Conservation (phyloP, 2,888 invertebrate genomes). For the Troides oblongomaculatus region DNA sequence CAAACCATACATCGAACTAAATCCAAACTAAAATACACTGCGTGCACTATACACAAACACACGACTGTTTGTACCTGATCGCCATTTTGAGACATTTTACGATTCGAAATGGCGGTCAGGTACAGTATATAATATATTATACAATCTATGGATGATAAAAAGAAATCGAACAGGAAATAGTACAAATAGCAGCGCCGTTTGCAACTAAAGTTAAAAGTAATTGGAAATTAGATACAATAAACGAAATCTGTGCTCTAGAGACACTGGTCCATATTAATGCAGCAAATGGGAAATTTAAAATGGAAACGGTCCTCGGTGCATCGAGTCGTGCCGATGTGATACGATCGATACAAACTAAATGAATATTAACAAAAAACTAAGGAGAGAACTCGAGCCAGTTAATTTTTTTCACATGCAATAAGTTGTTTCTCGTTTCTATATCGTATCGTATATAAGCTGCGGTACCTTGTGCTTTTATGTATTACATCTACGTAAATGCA, state of each 20-base stretch:
- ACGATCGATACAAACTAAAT: not conserved
- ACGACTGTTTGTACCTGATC: slow-evolving; percentile 22
- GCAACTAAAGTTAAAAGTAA: not conserved
- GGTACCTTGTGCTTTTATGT: slow-evolving; percentile 1
- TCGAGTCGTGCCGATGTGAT: not conserved
- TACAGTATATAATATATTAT: not conserved
- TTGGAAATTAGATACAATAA: not conserved
- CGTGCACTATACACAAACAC: slow-evolving; percentile 37
- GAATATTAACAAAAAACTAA: slow-evolving; percentile 4
- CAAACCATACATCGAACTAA: slow-evolving; percentile 53
- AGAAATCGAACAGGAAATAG: slow-evolving; percentile 26
- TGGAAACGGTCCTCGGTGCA: not conserved
- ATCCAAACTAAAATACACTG: slow-evolving; percentile 35
- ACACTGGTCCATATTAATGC: too few relatives aligned
- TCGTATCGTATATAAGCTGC: not conserved
- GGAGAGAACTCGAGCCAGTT: not conserved
- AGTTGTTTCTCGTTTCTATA: not conserved
- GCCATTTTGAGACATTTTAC: slow-evolving; percentile 23
- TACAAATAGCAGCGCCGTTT: slow-evolving; percentile 2
- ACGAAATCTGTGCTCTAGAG: slow-evolving; percentile 1
- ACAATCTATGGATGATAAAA: slow-evolving; percentile 21
- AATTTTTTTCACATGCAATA: not conserved
- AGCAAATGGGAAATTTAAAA: not conserved
- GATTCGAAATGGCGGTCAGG: slow-evolving; percentile 28
- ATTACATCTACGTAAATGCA: too few relatives aligned